These are phyloP conservation scores for Drosophila simulans DNA, from an alignment of 1,140 invertebrate genomes.

Conservation along the genomic window DNA sequence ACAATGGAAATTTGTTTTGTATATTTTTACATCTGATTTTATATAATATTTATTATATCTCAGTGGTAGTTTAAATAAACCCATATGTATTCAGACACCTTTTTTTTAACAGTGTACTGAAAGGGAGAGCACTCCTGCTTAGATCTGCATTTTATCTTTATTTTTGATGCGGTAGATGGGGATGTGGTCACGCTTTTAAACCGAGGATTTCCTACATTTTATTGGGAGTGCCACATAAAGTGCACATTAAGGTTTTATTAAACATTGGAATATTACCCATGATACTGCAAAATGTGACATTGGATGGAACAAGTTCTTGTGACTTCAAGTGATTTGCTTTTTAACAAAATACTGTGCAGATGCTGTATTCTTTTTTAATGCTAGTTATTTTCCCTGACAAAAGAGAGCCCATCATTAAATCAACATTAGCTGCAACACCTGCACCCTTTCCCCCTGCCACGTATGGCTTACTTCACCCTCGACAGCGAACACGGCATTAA, in stretches of 20 bases:
- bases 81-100: too few relatives aligned
- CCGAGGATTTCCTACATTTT: neutral
- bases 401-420: conserved; percentile 7
- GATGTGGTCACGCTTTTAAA: conserved; percentile 8
- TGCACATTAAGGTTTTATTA: conserved; percentile 7
- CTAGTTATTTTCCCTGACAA: neutral
- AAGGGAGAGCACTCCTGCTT: conserved; percentile 9
- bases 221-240: neutral
- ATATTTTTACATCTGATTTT: too few relatives aligned
- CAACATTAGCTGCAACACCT: conserved; percentile 10
- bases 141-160: conserved; percentile 14
- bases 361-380: too few relatives aligned
- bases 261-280: conserved; percentile 4
- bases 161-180: conserved; percentile 9
- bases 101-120: conserved; percentile 6
- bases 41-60: too few relatives aligned
- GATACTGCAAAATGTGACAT: neutral
- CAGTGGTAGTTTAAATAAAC: too few relatives aligned
- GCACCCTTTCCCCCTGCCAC: neutral
- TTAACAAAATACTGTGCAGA: neutral
- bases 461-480: neutral
- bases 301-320: neutral
- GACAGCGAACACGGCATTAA: conserved; percentile 6
- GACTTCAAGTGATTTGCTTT: neutral
- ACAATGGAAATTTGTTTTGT: too few relatives aligned